Base-by-base conservation (phyloP, 2,797 vertebrate genomes). In the Forpus xanthops region DNA sequence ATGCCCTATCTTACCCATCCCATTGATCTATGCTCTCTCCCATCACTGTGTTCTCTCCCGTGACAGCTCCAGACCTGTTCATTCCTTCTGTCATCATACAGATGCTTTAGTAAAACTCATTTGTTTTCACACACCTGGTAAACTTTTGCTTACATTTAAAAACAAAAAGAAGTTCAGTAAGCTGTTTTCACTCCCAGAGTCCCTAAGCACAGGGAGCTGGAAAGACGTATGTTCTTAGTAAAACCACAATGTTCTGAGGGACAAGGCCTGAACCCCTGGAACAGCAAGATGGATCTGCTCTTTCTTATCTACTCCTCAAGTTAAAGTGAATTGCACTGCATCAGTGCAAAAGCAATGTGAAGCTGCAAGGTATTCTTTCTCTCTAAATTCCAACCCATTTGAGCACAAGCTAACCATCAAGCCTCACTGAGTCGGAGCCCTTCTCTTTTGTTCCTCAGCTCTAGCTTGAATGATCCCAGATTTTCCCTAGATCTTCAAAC, bases 401-500 rank as follows among this genome's bases (percentile, higher is more conserved):
- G 31, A 66, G 37, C 31, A 84, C 81, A 87, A 70, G 21, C 33
- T 81, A 60, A 78, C 75, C 64, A 67, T 61, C 19, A 20, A 82
- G 58, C 24, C 44, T 62, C 49, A 41, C 56, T 30, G 30, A 31
- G 8, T 45, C 1, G 3, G 10, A 85, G 14, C 37, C 50, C 42
- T 77, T 83, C 24, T 62, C 52, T 76, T 96, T 94, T 81, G 52
- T 71, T 86, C 27, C 44, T 88, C 67, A 82, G 15, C 33, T 94
- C 52, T 49, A 71, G 66, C 35, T 82, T 88, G 77, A 86, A 90
- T 55, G n/a, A 78, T 71, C 56, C 80, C 84, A 93, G 66, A 85
- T 93, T 94, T 95, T 8, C 85, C 72, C 52, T 64, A 84, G 55
- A 73, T 64, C 87, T 93, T 94, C 93, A 94, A 71, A 87, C 74